Conservation (phyloP, 1,140 invertebrate genomes). For the Drosophila littoralis region DNA sequence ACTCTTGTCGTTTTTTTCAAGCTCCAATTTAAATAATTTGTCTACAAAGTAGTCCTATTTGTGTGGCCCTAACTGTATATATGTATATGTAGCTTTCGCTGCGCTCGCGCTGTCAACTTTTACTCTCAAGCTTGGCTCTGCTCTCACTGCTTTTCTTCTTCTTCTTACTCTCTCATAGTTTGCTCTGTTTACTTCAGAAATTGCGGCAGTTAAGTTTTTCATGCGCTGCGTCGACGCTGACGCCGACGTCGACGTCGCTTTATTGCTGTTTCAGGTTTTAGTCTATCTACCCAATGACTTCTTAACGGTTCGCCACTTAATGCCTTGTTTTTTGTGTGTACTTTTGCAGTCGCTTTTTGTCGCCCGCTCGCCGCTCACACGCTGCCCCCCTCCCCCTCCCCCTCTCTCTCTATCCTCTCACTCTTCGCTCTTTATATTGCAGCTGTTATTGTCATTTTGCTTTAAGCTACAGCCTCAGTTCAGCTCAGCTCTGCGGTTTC, state of each 20-base stretch:
- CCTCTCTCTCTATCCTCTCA: background rate
- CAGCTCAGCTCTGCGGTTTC: slow-evolving; percentile 64
- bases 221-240: slow-evolving; percentile 20
- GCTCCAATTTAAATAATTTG: background rate
- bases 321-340: slow-evolving; percentile 56
- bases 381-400: slow-evolving; percentile 23
- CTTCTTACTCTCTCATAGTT: slow-evolving; percentile 38
- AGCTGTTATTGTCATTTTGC: slow-evolving; percentile 82
- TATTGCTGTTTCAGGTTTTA: slow-evolving; percentile 62
- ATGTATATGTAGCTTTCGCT: slow-evolving; percentile 65
- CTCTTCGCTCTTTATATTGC: slow-evolving; percentile 43
- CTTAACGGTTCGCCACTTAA: slow-evolving; percentile 80
- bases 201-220: slow-evolving; percentile 52
- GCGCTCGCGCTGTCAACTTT: slow-evolving; percentile 48
- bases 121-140: slow-evolving; percentile 52
- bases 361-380: slow-evolving; percentile 30
- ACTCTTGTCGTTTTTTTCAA: too few species aligned
- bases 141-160: slow-evolving; percentile 25
- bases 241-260: slow-evolving; percentile 22
- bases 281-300: slow-evolving; percentile 69
- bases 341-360: slow-evolving; percentile 33
- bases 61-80: slow-evolving; percentile 2
- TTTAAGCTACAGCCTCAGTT: slow-evolving; percentile 65
- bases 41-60: background rate
- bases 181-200: slow-evolving; percentile 75